A percentile compares a stretch with the other conserved stretches of the same genome.
Conservation (phyloP, 2,888 invertebrate species). For the Oscheius myriophilus region DNA sequence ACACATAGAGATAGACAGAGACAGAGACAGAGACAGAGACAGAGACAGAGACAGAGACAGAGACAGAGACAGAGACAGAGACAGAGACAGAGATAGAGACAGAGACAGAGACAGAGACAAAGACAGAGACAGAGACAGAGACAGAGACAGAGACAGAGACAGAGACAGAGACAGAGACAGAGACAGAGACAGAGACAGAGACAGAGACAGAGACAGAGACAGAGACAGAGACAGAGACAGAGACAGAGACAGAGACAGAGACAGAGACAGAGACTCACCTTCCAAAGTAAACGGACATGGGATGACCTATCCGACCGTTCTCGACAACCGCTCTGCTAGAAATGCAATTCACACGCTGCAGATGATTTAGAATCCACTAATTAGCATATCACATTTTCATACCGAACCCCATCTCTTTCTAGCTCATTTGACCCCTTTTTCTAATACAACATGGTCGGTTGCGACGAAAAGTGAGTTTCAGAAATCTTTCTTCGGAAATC, state of each 20-base stretch:
- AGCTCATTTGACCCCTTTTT: neutral
- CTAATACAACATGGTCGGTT: slow-evolving; percentile 1
- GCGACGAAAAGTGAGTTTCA: neutral
- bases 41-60: neutral
- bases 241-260: neutral
- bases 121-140: too few species aligned
- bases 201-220: too few species aligned
- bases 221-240: neutral
- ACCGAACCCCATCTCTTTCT: neutral
- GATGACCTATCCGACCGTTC: too few species aligned
- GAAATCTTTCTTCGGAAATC: too few species aligned
- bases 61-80: neutral
- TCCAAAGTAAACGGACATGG: too few species aligned
- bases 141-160: neutral
- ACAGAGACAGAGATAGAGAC: too few species aligned
- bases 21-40: neutral
- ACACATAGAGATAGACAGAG: neutral
- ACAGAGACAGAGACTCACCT: neutral
- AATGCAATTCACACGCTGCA: too few species aligned
- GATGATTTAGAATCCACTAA: neutral
- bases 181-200: too few species aligned
- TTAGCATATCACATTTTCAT: neutral
- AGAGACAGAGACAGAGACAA: too few species aligned
- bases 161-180: neutral
- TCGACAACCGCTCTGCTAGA: too few species aligned